Percentiles rank a stretch among this genome's conserved stretches.
phyloP scores from a whole-genome alignment of 1,140 invertebrate genomes.

The Adoxophyes honmai region DNA sequence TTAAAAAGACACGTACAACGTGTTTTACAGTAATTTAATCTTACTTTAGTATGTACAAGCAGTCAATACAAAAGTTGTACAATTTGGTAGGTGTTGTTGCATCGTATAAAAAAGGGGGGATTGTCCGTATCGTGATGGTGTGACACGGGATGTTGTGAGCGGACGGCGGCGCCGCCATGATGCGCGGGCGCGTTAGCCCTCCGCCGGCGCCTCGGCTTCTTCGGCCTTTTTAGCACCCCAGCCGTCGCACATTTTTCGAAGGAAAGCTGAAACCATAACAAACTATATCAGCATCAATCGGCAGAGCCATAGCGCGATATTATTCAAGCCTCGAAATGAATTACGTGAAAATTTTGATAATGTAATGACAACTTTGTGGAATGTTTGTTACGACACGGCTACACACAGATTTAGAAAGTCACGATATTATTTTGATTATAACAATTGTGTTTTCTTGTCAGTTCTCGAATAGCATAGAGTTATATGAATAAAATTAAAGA shows the following conservation, averaged over 20 bases:
- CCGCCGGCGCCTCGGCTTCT: conserved; percentile 59
- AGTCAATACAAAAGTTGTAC: conserved; percentile 52
- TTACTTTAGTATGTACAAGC: conserved; percentile 69
- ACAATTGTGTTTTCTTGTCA: too few relatives aligned
- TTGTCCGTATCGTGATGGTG: conserved; percentile 57
- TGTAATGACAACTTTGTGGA: too few relatives aligned
- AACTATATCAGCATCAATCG: conserved; percentile 4
- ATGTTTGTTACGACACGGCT: too few relatives aligned
- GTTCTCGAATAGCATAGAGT: too few relatives aligned
- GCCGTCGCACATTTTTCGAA: conserved; percentile 83
- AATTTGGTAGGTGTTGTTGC: conserved; percentile 44
- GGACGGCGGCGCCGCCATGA: conserved; percentile 23
- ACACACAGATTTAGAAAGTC: too few relatives aligned
- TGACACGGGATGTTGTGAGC: conserved; percentile 38
- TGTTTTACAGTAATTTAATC: conserved; percentile 69
- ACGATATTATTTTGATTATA: too few relatives aligned
- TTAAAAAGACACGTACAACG: conserved; percentile 73
- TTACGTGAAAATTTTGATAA: too few relatives aligned
- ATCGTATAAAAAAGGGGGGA: conserved; percentile 63
- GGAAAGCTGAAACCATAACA: conserved; percentile 79
- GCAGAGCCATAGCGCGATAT: background rate
- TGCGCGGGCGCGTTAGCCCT: conserved; percentile 36
- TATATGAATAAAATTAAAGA: too few relatives aligned
- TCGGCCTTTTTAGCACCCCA: conserved; percentile 52
- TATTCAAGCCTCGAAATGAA: too few relatives aligned